Evolutionary conservation across 1,140 invertebrate genomes (phyloP).

Genomic region (Lineus longissimus): DNA sequence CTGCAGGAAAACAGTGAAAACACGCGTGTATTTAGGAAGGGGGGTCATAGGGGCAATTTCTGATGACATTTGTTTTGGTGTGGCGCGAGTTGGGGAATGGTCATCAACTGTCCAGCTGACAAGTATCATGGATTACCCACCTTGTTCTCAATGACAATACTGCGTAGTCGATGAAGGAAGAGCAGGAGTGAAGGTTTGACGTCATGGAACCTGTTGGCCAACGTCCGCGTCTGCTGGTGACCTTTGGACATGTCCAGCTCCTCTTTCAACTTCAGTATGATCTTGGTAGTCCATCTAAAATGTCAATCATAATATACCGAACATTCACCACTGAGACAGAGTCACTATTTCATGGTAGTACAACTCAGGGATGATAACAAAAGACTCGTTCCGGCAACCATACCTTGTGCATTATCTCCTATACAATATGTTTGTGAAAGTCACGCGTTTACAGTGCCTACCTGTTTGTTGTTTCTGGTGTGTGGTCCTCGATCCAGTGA

Average conservation of each 20-base stretch:
- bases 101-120: too few relatives aligned
- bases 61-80: background rate
- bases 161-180: constrained; percentile 18
- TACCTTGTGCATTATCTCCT: too few relatives aligned
- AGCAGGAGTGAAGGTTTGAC: constrained; percentile 18
- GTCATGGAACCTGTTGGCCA: constrained; percentile 18
- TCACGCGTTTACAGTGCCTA: too few relatives aligned
- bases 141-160: constrained; percentile 16
- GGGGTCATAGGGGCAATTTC: background rate
- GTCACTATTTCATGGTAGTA: too few relatives aligned
- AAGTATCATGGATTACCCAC: too few relatives aligned
- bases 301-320: too few relatives aligned
- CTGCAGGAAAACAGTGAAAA: too few relatives aligned
- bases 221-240: constrained; percentile 4
- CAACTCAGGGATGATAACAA: too few relatives aligned
- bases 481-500: constrained; percentile 39
- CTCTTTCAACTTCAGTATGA: constrained; percentile 40
- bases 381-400: too few relatives aligned
- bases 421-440: too few relatives aligned
- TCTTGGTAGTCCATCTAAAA: constrained; percentile 43
- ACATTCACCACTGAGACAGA: too few relatives aligned
- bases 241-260: constrained; percentile 23
- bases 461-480: background rate
- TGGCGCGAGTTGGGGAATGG: too few relatives aligned
- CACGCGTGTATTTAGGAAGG: background rate